Conservation (phyloP, 2,888 invertebrate species). For the Apantesis nais region DNA sequence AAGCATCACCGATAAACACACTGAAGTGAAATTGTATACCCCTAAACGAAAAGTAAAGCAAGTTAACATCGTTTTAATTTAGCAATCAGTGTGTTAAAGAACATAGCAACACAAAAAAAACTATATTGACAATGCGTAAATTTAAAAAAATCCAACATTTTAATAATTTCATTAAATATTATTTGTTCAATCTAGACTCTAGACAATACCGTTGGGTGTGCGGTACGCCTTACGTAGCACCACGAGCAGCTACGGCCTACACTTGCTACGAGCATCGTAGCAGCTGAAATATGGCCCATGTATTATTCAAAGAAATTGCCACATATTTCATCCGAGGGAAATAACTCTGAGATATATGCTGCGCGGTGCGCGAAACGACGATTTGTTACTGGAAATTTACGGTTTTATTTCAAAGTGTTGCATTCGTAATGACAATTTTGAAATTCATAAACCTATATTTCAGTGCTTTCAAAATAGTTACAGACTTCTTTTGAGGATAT, state of each 20-base stretch:
- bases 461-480: not conserved
- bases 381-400: slow-evolving; percentile 49
- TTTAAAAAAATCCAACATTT: not conserved
- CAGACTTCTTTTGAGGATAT: not conserved
- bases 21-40: too few species aligned
- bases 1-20: too few species aligned
- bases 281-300: slow-evolving; percentile 86
- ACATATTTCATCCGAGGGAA: slow-evolving; percentile 86
- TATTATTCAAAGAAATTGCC: slow-evolving; percentile 88
- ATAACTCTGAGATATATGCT: slow-evolving; percentile 80
- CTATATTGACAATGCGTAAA: not conserved
- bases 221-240: slow-evolving; percentile 39
- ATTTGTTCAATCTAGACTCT: too few species aligned
- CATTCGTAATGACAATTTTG: slow-evolving; percentile 40
- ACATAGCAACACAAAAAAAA: not conserved
- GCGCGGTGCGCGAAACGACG: slow-evolving; percentile 58
- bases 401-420: slow-evolving; percentile 41
- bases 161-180: not conserved
- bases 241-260: slow-evolving; percentile 61
- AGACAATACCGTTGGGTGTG: slow-evolving; percentile 14
- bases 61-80: not conserved
- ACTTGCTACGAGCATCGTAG: slow-evolving; percentile 57
- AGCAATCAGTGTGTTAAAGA: not conserved
- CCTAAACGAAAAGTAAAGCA: not conserved
- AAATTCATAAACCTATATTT: not conserved